These are phyloP conservation scores for Cyprinodon diabolis DNA, from an alignment of 2,797 vertebrate species.

Conservation along the genomic window DNA sequence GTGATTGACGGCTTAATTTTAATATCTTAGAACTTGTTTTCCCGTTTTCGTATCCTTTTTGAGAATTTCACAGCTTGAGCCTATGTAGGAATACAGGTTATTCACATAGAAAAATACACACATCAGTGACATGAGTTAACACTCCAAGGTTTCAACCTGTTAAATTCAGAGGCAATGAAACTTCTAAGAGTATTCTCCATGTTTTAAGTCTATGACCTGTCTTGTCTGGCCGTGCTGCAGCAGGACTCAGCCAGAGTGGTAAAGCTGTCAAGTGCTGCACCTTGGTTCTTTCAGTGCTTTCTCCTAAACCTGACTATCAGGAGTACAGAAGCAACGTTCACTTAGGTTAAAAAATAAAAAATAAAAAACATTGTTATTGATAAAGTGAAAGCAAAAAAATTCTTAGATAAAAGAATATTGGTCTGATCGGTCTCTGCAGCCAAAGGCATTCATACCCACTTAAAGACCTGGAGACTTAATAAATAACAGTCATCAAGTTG, in stretches of 20 bases:
- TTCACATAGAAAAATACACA: too few species aligned
- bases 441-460: not conserved
- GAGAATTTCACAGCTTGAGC: too few species aligned
- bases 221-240: not conserved
- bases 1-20: not conserved
- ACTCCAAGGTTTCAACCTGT: not conserved
- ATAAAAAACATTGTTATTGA: not conserved
- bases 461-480: slow-evolving; percentile 12
- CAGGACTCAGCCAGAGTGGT: not conserved
- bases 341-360: too few species aligned
- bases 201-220: not conserved
- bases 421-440: not conserved
- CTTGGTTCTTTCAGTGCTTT: not conserved
- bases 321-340: too few species aligned
- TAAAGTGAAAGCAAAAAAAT: not conserved
- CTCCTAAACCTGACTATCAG: too few species aligned
- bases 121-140: too few species aligned
- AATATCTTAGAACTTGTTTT: not conserved
- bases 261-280: not conserved
- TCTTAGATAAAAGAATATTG: too few species aligned
- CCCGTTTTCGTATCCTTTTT: too few species aligned
- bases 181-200: not conserved
- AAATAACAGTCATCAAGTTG: slow-evolving; percentile 38
- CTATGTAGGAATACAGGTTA: too few species aligned
- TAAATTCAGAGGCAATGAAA: not conserved